These are phyloP conservation scores for Periophthalmodon schlosseri DNA, from an alignment of 2,113 vertebrate species.

Conservation along the genomic window DNA sequence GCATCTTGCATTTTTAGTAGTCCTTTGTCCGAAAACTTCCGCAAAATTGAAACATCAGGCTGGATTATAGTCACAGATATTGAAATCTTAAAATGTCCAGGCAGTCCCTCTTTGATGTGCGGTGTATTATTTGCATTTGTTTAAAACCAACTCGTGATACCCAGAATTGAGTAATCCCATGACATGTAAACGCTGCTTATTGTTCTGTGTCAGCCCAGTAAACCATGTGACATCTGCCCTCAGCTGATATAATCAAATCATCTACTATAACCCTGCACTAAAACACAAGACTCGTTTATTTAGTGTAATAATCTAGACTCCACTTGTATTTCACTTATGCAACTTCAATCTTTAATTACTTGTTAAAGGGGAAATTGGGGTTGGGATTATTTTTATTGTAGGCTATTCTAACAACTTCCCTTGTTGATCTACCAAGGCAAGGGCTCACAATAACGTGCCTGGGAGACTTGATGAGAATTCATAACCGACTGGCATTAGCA, in stretches of 20 bases:
- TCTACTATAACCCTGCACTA: not conserved
- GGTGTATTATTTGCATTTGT: conserved; percentile 46
- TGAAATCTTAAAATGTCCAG: conserved; percentile 33
- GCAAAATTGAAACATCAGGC: conserved; percentile 47
- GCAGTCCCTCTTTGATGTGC: conserved; percentile 27
- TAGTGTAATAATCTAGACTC: not conserved
- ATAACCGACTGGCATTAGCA: too few relatives aligned
- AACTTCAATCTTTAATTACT: not conserved
- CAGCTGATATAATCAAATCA: conserved; percentile 7
- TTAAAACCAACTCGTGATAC: conserved; percentile 52
- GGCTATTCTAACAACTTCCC: not conserved
- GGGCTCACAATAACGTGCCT: not conserved
- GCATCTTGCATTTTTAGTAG: not conserved
- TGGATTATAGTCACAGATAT: conserved; percentile 5
- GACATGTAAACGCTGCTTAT: conserved; percentile 29
- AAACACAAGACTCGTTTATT: not conserved
- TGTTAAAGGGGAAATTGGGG: not conserved
- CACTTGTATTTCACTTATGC: not conserved
- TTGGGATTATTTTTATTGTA: not conserved
- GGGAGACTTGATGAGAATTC: too few relatives aligned
- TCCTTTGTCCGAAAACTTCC: conserved; percentile 32
- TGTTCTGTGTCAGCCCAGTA: conserved; percentile 10
- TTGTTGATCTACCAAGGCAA: not conserved
- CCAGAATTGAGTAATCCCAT: conserved; percentile 33
- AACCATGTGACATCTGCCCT: not conserved